phyloP scores from a whole-genome alignment of 2,797 vertebrate species.

The Hoplostethus mediterraneus region DNA sequence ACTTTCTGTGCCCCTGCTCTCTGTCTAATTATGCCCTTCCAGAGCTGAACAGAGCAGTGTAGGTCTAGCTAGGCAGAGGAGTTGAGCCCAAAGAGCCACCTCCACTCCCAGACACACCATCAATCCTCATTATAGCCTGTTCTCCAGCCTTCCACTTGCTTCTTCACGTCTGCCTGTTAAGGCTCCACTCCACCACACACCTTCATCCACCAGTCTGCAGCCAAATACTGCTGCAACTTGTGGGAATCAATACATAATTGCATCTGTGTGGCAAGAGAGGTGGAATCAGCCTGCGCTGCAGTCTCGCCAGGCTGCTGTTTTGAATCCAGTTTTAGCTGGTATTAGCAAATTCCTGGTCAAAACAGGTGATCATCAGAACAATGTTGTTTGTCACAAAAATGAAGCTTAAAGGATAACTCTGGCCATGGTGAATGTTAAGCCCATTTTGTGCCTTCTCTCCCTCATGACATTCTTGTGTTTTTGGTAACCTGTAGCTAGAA shows the following conservation, averaged over 20 bases:
- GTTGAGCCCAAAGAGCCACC: constrained; percentile 68
- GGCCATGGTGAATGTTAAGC: neutral
- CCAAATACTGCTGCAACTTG: neutral
- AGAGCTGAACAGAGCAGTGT: constrained; percentile 62
- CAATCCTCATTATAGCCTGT: constrained; percentile 78
- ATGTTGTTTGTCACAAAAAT: constrained; percentile 45
- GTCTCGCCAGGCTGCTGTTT: constrained; percentile 54
- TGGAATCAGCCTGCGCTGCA: constrained; percentile 49
- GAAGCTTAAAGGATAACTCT: constrained; percentile 11
- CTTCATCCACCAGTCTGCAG: constrained; percentile 33
- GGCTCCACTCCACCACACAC: constrained; percentile 42
- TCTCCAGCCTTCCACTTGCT: constrained; percentile 51
- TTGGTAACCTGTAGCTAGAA: neutral
- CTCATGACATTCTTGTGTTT: neutral
- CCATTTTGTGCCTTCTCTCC: neutral
- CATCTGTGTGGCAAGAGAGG: constrained; percentile 43
- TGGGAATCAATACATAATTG: constrained; percentile 47
- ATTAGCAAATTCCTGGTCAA: constrained; percentile 57
- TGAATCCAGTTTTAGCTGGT: constrained; percentile 48
- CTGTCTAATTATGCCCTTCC: constrained; percentile 83
- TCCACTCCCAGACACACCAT: constrained; percentile 77
- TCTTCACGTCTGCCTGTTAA: constrained; percentile 57
- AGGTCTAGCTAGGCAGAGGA: constrained; percentile 62
- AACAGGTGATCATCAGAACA: constrained; percentile 57
- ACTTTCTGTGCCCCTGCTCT: constrained; percentile 68